Conservation (phyloP, 92 coral and sea anemone species). For the Porites evermanni region DNA sequence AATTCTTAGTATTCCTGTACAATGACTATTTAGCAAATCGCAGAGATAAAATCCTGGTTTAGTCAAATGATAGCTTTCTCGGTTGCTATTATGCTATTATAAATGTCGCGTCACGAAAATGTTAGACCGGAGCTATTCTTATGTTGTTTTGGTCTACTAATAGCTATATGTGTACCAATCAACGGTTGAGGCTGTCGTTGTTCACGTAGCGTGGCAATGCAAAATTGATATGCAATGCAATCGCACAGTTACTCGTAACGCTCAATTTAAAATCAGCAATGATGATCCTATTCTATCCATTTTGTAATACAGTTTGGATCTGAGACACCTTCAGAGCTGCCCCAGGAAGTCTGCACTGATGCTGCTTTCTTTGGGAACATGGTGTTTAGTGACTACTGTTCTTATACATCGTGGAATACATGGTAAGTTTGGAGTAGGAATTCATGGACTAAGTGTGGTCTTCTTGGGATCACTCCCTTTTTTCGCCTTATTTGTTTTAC, state of each 20-base stretch:
- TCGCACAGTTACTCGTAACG: not conserved
- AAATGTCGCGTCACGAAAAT: too few species aligned
- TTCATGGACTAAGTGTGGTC: slow-evolving; percentile 49
- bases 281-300: not conserved
- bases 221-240: not conserved
- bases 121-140: too few species aligned
- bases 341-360: slow-evolving; percentile 20
- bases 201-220: too few species aligned
- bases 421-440: slow-evolving; percentile 54
- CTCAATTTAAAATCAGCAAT: not conserved
- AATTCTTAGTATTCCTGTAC: too few species aligned
- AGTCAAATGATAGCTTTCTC: too few species aligned
- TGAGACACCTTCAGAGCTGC: not conserved
- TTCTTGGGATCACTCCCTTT: slow-evolving; percentile 46
- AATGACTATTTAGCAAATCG: too few species aligned
- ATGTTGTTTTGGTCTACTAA: too few species aligned
- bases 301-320: not conserved
- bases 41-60: too few species aligned
- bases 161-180: too few species aligned
- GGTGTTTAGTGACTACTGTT: slow-evolving; percentile 16
- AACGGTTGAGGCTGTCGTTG: too few species aligned
- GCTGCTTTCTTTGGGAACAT: slow-evolving; percentile 16
- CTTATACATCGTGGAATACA: slow-evolving; percentile 63
- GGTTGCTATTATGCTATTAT: too few species aligned
- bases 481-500: slow-evolving; percentile 6